These are phyloP conservation scores for Chironomus riparius DNA, from an alignment of 2,888 invertebrate genomes.

Conservation along the genomic window DNA sequence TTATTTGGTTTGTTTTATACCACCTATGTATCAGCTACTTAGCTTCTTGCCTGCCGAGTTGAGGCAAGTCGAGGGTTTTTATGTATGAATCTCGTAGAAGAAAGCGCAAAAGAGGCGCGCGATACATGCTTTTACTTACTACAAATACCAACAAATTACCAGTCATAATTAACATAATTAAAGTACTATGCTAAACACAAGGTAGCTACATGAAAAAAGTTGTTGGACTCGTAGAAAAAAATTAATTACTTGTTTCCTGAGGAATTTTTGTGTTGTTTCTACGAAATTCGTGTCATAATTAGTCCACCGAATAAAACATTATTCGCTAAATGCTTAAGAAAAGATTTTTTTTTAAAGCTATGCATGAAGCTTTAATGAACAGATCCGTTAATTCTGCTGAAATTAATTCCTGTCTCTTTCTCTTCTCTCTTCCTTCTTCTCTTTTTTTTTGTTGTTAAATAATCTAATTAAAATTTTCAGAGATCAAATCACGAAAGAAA, in stretches of 20 bases:
- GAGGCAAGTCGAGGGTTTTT: neutral
- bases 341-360: neutral
- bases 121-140: neutral
- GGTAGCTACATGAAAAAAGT: slow-evolving; percentile 8
- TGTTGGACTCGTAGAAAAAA: slow-evolving; percentile 1
- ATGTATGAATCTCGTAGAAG: neutral
- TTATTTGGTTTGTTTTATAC: neutral
- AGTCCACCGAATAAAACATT: slow-evolving; percentile 1
- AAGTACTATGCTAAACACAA: slow-evolving; percentile 18
- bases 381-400: neutral
- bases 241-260: slow-evolving; percentile 22
- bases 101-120: slow-evolving; percentile 10
- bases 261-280: neutral
- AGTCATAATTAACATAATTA: slow-evolving; percentile 20
- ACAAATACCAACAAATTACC: slow-evolving; percentile 23
- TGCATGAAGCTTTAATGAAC: neutral
- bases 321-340: neutral
- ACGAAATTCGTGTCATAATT: slow-evolving; percentile 12
- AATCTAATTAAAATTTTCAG: slow-evolving; percentile 39
- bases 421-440: neutral
- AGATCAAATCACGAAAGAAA: slow-evolving; percentile 66
- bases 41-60: no score
- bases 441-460: neutral
- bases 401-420: neutral
- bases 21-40: neutral